Conservation (phyloP, 2,113 vertebrate species). For the Myrmecobius fasciatus region DNA sequence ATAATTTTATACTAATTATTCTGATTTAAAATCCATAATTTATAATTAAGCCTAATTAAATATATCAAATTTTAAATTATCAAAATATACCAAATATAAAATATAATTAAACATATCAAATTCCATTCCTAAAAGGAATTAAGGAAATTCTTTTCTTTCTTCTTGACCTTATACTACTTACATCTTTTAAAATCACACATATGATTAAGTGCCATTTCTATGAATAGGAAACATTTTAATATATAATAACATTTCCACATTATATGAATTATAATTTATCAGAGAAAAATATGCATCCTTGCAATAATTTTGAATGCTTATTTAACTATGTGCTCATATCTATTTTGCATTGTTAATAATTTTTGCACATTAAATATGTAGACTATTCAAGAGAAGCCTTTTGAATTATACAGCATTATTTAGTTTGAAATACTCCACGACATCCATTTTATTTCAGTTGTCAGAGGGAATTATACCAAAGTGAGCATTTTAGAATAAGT, state of each 20-base stretch:
- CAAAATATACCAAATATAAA: neutral
- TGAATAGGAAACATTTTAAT: neutral
- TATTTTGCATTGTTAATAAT: neutral
- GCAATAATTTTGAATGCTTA: constrained; percentile 17
- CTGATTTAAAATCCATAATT: neutral
- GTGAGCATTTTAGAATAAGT: neutral
- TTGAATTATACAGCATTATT: neutral
- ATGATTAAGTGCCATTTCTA: constrained; percentile 31
- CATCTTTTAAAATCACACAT: constrained; percentile 5
- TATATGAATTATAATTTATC: constrained; percentile 17
- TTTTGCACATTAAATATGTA: constrained; percentile 8
- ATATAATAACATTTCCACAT: neutral
- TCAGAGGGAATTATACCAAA: neutral
- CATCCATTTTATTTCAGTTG: neutral
- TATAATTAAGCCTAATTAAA: neutral
- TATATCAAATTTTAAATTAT: neutral
- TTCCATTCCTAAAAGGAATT: neutral
- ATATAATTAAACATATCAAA: constrained; percentile 1
- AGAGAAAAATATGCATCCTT: neutral
- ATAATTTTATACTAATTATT: neutral
- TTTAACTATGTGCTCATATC: neutral
- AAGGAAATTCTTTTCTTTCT: neutral
- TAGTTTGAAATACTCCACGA: neutral
- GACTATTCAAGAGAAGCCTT: constrained; percentile 3
- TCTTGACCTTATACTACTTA: neutral